Conservation (phyloP, 1,140 invertebrate species). For the Macrostomum lignano region DNA sequence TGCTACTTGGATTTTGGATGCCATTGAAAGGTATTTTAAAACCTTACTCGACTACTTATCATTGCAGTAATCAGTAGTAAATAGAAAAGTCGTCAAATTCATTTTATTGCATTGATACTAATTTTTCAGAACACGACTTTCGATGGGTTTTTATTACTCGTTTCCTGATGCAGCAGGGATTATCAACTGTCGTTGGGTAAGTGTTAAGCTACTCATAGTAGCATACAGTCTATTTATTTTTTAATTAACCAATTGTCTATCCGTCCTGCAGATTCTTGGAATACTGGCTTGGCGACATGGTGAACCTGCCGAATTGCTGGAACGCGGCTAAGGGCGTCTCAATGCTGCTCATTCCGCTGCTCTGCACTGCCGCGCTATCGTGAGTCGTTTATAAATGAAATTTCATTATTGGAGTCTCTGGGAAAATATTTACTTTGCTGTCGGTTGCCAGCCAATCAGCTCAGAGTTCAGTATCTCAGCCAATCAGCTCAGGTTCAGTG, state of each 20-base stretch:
- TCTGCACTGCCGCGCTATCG: conserved; percentile 17
- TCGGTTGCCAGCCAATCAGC: no score
- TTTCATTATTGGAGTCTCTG: no score
- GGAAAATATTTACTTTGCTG: no score
- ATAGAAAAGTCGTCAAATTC: background rate
- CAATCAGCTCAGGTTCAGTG: no score
- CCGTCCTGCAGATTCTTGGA: conserved; percentile 15
- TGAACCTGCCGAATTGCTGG: conserved; percentile 20
- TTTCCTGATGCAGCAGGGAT: conserved; percentile 23
- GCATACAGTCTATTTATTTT: background rate
- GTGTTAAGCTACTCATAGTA: background rate
- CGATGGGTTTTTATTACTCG: conserved; percentile 24
- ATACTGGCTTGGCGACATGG: conserved; percentile 23
- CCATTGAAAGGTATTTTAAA: no score
- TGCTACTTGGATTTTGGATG: no score
- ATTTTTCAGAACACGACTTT: conserved; percentile 18
- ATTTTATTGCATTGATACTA: conserved; percentile 5
- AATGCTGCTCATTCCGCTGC: conserved; percentile 16
- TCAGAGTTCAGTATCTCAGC: no score
- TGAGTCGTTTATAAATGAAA: conserved; percentile 10
- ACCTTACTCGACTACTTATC: no score
- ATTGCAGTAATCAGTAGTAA: no score
- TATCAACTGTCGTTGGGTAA: conserved; percentile 21
- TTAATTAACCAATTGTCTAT: background rate
- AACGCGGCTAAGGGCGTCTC: conserved; percentile 16